Evolutionary conservation across 2,888 invertebrate species (phyloP).

Genomic region (Macrostomum cliftonense): DNA sequence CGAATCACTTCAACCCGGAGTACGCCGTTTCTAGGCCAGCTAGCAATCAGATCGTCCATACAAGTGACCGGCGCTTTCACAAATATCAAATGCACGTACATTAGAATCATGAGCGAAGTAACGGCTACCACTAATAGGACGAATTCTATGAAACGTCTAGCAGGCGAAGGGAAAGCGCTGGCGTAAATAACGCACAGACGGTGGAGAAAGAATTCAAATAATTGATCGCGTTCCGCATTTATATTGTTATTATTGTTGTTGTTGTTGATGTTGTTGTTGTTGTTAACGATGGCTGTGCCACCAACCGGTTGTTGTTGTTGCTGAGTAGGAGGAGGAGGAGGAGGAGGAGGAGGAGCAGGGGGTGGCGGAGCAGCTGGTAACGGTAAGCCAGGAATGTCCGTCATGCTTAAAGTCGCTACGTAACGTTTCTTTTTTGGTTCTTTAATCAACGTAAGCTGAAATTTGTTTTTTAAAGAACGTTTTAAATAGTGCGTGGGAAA

Average conservation of each 20-base stretch:
- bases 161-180: constrained; percentile 59
- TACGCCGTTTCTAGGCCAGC: constrained; percentile 88
- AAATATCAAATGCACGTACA: constrained; percentile 84
- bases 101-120: constrained; percentile 65
- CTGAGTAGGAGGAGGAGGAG: too few relatives aligned
- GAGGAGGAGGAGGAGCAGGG: too few relatives aligned
- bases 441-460: too few relatives aligned
- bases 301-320: constrained; percentile 11
- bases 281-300: too few relatives aligned
- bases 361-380: too few relatives aligned
- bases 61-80: constrained; percentile 79
- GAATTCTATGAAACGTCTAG: constrained; percentile 64
- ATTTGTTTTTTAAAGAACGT: too few relatives aligned
- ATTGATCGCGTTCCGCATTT: constrained; percentile 54
- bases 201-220: constrained; percentile 80
- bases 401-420: too few relatives aligned
- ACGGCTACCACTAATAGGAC: constrained; percentile 56
- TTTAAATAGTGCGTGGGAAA: too few relatives aligned
- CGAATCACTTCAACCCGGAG: constrained; percentile 62
- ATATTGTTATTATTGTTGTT: too few relatives aligned
- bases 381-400: too few relatives aligned
- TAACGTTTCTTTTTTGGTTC: too few relatives aligned
- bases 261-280: too few relatives aligned
- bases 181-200: constrained; percentile 77
- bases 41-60: constrained; percentile 56